Evolutionary conservation across 2,888 invertebrate species (phyloP), one percentile per base, ranked within the genome.

Genomic region (Tryphoninae sp.): DNA sequence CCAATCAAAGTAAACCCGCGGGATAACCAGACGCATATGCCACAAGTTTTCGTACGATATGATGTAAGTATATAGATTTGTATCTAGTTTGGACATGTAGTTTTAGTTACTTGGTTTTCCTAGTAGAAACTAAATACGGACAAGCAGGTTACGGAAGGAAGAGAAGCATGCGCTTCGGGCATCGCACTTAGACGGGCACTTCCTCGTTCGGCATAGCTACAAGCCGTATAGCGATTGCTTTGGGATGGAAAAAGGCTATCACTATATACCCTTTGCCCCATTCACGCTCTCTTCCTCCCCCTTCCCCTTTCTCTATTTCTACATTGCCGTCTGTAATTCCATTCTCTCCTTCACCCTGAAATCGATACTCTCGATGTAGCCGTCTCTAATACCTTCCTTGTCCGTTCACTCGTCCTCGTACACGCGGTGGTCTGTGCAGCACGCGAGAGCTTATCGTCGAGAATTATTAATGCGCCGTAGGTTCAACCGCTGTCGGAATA

Each of bases 331-430:
- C 55, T 74, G 81, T 82, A 84, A 84, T 83, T 74, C 61, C 83
- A 83, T 83, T 78, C 80, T 59, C 59, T 71, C 67, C 67, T 67
- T 81, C 73, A 73, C 58, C 58, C 67, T 72, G 78, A 45, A 78
- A 84, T 84, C 83, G 78, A 83, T 80, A 83, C 73, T 78, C 58
- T 45, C 33, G 65, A 26, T 68, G 75, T 72, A 58, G 72, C 62
- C 49, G 62, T 78, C 71, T 64, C 40, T n/a, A 64, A 64, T 55
- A 68, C 58, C 67, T 72, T 62, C 58, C 68, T 16, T 33, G 40
- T 68, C 61, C 6, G 9, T 49, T 58, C 51, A 76, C 62, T 45
- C 72, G 51, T 23, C 42, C 22, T 62, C 55, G 58, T 6, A 71
- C 64, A 23, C 62, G 42, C 22, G 40, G 67, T 45, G 49, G 64